Evolutionary conservation across 1,140 invertebrate species (phyloP).

Genomic region (Hetaerina americana): DNA sequence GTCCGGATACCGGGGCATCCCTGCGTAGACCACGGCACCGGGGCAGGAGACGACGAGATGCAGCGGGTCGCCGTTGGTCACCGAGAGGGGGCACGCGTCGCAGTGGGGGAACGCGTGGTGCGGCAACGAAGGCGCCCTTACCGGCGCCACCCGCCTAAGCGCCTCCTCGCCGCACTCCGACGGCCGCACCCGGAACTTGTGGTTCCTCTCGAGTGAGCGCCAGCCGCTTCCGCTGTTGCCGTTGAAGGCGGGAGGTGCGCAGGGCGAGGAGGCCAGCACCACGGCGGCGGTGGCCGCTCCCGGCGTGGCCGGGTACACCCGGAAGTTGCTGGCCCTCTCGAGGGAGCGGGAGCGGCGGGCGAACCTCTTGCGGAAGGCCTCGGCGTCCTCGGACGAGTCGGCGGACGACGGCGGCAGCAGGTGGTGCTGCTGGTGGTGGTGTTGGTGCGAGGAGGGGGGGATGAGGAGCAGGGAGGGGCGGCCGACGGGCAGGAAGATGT

Average conservation of each 20-base stretch:
- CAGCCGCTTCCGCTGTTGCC: slow-evolving; percentile 13
- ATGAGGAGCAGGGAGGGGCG: slow-evolving; percentile 9
- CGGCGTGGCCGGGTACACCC: slow-evolving; percentile 14
- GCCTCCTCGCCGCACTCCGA: slow-evolving; percentile 3
- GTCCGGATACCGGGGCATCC: not conserved
- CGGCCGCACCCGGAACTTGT: slow-evolving; percentile 18
- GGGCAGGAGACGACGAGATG: not conserved
- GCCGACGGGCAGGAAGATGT: slow-evolving; percentile 9
- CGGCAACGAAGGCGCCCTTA: slow-evolving; percentile 8
- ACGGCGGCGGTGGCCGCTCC: not conserved
- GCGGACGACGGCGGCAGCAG: slow-evolving; percentile 3
- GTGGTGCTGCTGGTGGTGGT: too few species aligned
- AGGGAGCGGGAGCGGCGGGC: slow-evolving; percentile 21
- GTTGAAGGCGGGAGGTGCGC: not conserved
- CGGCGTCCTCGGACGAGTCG: not conserved
- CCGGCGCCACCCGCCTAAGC: slow-evolving; percentile 10
- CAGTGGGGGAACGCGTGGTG: slow-evolving; percentile 7
- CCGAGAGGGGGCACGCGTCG: slow-evolving; percentile 5
- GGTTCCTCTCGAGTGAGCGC: slow-evolving; percentile 23
- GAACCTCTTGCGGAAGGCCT: slow-evolving; percentile 14
- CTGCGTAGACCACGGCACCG: not conserved
- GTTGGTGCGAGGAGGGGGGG: too few species aligned
- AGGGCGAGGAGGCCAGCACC: slow-evolving; percentile 8
- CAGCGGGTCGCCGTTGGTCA: not conserved
- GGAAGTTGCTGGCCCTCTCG: slow-evolving; percentile 19